phyloP scores from a whole-genome alignment of 2,797 vertebrate genomes.

The Epinephelus awoara region DNA sequence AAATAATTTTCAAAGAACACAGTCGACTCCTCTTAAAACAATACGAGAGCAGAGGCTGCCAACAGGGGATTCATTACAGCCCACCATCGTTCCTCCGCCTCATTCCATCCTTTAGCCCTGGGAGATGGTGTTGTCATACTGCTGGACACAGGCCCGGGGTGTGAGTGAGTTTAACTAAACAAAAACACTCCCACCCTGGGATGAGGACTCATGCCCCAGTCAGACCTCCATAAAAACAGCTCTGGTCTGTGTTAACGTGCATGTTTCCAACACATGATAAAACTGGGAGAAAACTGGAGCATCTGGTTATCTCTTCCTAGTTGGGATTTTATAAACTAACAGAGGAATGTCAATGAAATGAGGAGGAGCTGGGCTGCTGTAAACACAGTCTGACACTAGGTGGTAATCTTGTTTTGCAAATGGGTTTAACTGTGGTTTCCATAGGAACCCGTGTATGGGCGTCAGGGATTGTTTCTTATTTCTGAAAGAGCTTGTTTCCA shows the following conservation, averaged over 20 bases:
- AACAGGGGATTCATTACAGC: conserved; percentile 72
- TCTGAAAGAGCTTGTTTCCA: conserved; percentile 9
- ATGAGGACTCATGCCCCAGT: conserved; percentile 59
- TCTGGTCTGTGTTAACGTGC: conserved; percentile 51
- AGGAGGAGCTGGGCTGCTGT: conserved; percentile 27
- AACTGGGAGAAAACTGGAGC: conserved; percentile 39
- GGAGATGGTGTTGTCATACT: conserved; percentile 82
- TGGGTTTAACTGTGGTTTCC: conserved; percentile 2
- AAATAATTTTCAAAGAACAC: conserved; percentile 77
- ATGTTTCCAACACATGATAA: conserved; percentile 56
- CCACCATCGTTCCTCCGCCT: conserved; percentile 66
- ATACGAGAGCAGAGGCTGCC: conserved; percentile 63
- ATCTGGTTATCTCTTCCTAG: conserved; percentile 58
- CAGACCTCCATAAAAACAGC: conserved; percentile 70
- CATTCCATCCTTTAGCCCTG: conserved; percentile 71
- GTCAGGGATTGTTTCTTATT: conserved; percentile 3
- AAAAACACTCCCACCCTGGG: conserved; percentile 77
- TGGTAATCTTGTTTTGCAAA: conserved; percentile 71
- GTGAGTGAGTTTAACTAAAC: conserved; percentile 81
- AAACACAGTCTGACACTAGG: conserved; percentile 68
- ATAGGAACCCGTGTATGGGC: neutral
- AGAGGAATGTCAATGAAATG: conserved; percentile 34
- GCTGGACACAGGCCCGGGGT: conserved; percentile 77
- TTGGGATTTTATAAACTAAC: conserved; percentile 45
- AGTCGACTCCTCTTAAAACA: conserved; percentile 80